Evolutionary conservation across 2,888 invertebrate species (phyloP).

Genomic region (Spodoptera exigua): DNA sequence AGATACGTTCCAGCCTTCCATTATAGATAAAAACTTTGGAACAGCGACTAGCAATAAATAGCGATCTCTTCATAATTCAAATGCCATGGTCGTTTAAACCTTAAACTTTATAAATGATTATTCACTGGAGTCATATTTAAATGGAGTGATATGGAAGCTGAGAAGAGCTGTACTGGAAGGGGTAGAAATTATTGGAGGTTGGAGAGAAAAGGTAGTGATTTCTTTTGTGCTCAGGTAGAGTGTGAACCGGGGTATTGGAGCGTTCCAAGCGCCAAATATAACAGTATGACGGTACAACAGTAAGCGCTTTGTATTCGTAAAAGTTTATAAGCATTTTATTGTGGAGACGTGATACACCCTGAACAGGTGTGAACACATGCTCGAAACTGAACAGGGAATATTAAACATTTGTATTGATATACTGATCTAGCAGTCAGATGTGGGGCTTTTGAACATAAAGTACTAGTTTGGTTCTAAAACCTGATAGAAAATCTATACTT

Average conservation of each 20-base stretch:
- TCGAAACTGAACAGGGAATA: background rate
- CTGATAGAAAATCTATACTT: too few species aligned
- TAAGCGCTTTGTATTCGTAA: conserved; percentile 53
- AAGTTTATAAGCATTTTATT: conserved; percentile 58
- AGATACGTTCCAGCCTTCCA: conserved; percentile 3
- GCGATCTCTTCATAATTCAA: conserved; percentile 39
- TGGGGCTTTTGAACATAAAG: too few species aligned
- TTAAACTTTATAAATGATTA: conserved; percentile 57
- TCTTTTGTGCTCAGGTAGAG: conserved; percentile 55
- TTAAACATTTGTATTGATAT: background rate
- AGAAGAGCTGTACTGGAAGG: conserved; percentile 14
- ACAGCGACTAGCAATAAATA: conserved; percentile 28
- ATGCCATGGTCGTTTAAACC: conserved; percentile 46
- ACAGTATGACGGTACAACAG: conserved; percentile 38
- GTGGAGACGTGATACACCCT: conserved; percentile 47
- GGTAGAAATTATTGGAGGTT: background rate
- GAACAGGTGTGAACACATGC: conserved; percentile 30
- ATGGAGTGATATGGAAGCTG: conserved; percentile 25
- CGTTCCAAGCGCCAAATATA: conserved; percentile 48
- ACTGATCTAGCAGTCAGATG: too few species aligned
- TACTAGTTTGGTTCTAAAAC: too few species aligned
- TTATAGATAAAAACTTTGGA: conserved; percentile 37
- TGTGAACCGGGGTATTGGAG: conserved; percentile 42
- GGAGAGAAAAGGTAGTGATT: conserved; percentile 43
- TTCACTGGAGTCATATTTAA: conserved; percentile 56